These are phyloP conservation scores for Pogonophryne albipinna DNA, from an alignment of 2,797 vertebrate genomes.

Conservation along the genomic window DNA sequence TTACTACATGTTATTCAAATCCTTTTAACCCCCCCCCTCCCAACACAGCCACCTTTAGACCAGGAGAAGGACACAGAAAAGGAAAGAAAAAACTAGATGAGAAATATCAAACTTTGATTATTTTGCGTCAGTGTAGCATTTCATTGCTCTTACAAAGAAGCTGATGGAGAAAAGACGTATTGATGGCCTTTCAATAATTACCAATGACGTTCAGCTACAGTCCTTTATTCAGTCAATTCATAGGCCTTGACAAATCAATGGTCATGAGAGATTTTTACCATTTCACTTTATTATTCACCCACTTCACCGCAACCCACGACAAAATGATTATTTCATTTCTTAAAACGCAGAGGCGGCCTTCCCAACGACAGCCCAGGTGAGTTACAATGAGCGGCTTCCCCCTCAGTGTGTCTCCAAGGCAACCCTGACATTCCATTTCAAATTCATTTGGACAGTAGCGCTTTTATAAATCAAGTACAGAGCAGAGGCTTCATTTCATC, in stretches of 20 bases:
- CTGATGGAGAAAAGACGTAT: background rate
- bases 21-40: background rate
- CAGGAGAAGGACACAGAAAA: too few relatives aligned
- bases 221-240: conserved; percentile 5
- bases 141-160: too few relatives aligned
- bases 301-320: conserved; percentile 16
- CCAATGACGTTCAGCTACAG: background rate
- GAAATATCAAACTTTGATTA: background rate
- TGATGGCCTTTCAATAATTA: background rate
- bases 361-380: conserved; percentile 54
- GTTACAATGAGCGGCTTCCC: conserved; percentile 51
- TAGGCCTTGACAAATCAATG: conserved; percentile 45
- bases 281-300: conserved; percentile 36
- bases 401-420: conserved; percentile 72
- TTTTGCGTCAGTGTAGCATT: background rate
- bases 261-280: conserved; percentile 37
- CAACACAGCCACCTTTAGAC: background rate
- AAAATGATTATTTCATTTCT: conserved; percentile 52
- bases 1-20: background rate
- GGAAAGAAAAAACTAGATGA: background rate
- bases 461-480: conserved; percentile 60
- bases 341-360: conserved; percentile 46
- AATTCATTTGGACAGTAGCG: conserved; percentile 71
- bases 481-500: conserved; percentile 53
- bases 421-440: conserved; percentile 70